Evolutionary conservation across 37 sponge, comb jelly and placozoan species (phyloP), one percentile per base, ranked within the genome.

Genomic region (Tethya wilhelma): DNA sequence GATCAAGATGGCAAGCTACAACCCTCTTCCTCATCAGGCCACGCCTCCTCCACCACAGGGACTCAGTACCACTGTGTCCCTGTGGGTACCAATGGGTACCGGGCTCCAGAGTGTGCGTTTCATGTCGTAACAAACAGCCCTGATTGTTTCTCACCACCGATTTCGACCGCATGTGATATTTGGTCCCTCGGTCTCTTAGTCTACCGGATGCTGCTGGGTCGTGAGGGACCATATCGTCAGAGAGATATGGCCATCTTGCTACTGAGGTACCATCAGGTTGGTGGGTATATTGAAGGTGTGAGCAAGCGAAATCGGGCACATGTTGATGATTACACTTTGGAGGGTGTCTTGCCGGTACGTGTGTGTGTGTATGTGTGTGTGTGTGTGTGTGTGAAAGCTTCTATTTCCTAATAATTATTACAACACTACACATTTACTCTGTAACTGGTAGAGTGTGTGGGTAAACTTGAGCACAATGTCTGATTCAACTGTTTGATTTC

Each of bases 71-170:
- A 71, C 42, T 25, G 39, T 45, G 12, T 40, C 4, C 82, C 82
- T 0, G 82, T 81, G 19, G 82, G 82, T 0, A 81, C 82, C 22
- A 5, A 58, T 22, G 82, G 82, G 26, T 81, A 59, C 46, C 44
- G 82, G 17, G 42, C 59, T 7, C 82, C 82, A 0, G 82, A 81
- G 44, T 60, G 60, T 8, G 37, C 64, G 0, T 28, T 55, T 22
- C 36, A 41, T 5, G 39, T 62, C 20, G 12, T 71, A 37, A 5
- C 71, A n/a, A 81, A 29, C 44, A 6, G 28, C 46, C 41, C 17
- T 0, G 73, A 71, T 44, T 33, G 46, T 0, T n/a, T 59, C 20
- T 22, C 23, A 4, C 82, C 82, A 0, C 62, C 45, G 9, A 9
- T 81, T 29, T 38, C 72, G 2, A 33, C 59, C 39, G 22, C 32